These are phyloP conservation scores for Anguilla obscura DNA, from an alignment of 2,797 vertebrate species.

Conservation along the genomic window DNA sequence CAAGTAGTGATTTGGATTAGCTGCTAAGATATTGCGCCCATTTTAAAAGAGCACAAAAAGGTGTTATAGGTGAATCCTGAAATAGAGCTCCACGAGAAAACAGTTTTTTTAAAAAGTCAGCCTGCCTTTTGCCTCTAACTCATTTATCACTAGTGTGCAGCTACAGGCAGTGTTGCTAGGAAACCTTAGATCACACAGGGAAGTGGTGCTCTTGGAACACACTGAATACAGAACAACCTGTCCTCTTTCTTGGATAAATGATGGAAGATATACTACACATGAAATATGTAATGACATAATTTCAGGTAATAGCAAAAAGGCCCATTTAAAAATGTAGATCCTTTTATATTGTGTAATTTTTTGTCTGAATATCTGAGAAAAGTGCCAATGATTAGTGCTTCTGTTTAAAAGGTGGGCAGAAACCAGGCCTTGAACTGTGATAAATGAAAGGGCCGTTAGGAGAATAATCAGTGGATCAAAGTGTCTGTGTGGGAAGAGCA, in stretches of 20 bases:
- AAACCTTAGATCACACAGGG: neutral
- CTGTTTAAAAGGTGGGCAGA: neutral
- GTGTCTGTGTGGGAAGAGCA: neutral
- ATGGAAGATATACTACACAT: neutral
- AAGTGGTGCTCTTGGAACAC: neutral
- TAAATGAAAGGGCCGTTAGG: neutral
- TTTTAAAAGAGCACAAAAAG: neutral
- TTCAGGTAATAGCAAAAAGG: too few relatives aligned
- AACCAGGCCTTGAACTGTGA: neutral
- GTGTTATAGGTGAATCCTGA: neutral
- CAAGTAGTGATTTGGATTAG: neutral
- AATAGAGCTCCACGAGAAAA: neutral
- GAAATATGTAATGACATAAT: too few relatives aligned
- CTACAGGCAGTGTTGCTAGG: neutral
- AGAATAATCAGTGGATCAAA: neutral
- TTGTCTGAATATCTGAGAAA: neutral
- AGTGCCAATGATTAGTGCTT: neutral
- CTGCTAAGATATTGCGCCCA: neutral
- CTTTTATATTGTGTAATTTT: neutral
- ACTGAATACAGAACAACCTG: neutral
- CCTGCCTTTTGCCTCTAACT: neutral
- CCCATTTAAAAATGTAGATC: neutral
- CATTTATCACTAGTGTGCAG: neutral
- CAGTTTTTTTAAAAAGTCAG: neutral
- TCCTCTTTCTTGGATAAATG: neutral